Evolutionary conservation across 2,888 invertebrate genomes (phyloP).

Genomic region (Polyommatus icarus): DNA sequence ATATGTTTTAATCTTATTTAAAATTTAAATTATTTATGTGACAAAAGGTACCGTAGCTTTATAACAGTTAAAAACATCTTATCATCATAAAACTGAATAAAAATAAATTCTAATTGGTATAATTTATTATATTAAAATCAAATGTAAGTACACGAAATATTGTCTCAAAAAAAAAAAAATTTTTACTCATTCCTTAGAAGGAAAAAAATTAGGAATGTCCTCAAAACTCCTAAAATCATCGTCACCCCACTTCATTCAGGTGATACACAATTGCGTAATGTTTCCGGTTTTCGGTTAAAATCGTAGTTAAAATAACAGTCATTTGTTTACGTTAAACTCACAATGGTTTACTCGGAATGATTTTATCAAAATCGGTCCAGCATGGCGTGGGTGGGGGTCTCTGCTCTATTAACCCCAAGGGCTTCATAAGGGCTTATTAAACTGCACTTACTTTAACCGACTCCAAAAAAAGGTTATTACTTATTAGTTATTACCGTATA

Average conservation of each 20-base stretch:
- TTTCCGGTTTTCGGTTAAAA: constrained; percentile 22
- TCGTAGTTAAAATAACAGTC: constrained; percentile 30
- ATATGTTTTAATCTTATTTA: too few species aligned
- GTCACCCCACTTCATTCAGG: constrained; percentile 17
- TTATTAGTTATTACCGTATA: not conserved
- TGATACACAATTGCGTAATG: constrained; percentile 26
- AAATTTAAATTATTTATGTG: too few species aligned
- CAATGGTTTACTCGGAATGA: constrained; percentile 20
- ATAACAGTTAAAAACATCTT: too few species aligned
- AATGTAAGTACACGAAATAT: too few species aligned
- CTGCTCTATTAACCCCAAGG: constrained; percentile 19
- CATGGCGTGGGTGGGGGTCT: constrained; percentile 8
- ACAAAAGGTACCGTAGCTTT: too few species aligned
- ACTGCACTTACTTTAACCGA: constrained; percentile 14
- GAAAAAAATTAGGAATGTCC: not conserved
- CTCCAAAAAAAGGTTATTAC: not conserved
- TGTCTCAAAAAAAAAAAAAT: too few species aligned
- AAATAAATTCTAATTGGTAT: too few species aligned
- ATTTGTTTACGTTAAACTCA: constrained; percentile 29
- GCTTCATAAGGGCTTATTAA: constrained; percentile 11
- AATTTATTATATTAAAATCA: too few species aligned
- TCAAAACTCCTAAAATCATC: not conserved
- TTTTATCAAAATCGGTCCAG: constrained; percentile 23
- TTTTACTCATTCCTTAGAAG: not conserved
- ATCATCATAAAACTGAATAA: too few species aligned